Evolutionary conservation across 2,888 invertebrate species (phyloP).

Genomic region (Nycteola revayana): DNA sequence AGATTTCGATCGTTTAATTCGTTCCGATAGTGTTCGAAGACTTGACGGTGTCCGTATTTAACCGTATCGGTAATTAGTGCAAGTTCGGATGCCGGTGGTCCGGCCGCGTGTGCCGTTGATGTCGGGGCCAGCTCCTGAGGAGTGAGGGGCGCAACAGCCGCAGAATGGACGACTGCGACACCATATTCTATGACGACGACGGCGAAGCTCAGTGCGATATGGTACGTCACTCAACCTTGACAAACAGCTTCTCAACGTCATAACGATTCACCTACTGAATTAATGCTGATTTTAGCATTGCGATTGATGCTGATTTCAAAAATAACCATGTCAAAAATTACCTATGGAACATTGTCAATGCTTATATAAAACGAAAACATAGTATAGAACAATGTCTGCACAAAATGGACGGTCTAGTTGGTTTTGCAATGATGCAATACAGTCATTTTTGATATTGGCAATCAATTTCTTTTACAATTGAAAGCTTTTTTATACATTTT

Average conservation of each 20-base stretch:
- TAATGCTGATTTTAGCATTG: conserved; percentile 14
- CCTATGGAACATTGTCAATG: conserved; percentile 11
- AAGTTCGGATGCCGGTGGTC: conserved; percentile 77
- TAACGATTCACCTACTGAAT: conserved; percentile 29
- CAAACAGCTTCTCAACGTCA: conserved; percentile 29
- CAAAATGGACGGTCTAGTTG: conserved; percentile 48
- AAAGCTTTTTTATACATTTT: too few relatives aligned
- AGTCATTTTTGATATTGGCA: conserved; percentile 18
- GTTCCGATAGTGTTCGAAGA: conserved; percentile 48
- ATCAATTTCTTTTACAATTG: conserved; percentile 28
- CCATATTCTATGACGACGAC: conserved; percentile 80
- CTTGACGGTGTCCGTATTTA: conserved; percentile 40
- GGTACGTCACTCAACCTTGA: conserved; percentile 59
- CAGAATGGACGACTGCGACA: conserved; percentile 79
- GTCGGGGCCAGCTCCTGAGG: conserved; percentile 68
- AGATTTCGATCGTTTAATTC: conserved; percentile 53
- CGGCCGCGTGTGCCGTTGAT: conserved; percentile 66
- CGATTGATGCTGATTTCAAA: conserved; percentile 1
- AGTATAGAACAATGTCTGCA: conserved; percentile 32
- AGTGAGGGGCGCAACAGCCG: conserved; percentile 55
- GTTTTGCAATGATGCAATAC: conserved; percentile 41
- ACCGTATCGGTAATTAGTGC: conserved; percentile 46
- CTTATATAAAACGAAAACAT: conserved; percentile 43
- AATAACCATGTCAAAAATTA: conserved; percentile 7
- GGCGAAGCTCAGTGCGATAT: conserved; percentile 77